A percentile compares a stretch with the other conserved stretches of the same genome.
These are phyloP conservation scores for Drosophila greeni DNA, from an alignment of 2,888 invertebrate species.

Conservation along the genomic window DNA sequence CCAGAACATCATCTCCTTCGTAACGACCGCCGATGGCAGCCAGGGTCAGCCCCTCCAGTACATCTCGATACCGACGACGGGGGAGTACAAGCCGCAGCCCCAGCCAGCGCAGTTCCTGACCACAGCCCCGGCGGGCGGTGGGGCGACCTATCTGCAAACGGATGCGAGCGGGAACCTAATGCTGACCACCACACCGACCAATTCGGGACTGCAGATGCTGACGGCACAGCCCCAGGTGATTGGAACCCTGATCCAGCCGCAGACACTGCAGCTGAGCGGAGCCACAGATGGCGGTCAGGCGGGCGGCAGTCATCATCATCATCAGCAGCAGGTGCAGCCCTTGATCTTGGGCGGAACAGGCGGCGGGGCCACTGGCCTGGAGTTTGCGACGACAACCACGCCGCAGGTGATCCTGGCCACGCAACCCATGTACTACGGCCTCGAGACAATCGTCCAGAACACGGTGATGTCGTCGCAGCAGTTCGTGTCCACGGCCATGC, in stretches of 20 bases:
- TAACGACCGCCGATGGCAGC: constrained; percentile 75
- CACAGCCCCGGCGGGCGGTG: constrained; percentile 76
- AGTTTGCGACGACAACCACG: constrained; percentile 67
- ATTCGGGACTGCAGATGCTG: constrained; percentile 81
- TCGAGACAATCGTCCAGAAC: constrained; percentile 92
- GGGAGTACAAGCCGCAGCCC: constrained; percentile 80
- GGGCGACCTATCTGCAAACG: constrained; percentile 82
- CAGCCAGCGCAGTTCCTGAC: constrained; percentile 61
- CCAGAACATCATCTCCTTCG: constrained; percentile 80
- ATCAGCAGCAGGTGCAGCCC: constrained; percentile 49
- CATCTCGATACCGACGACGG: constrained; percentile 82
- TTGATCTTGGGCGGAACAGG: constrained; percentile 66
- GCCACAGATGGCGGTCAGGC: constrained; percentile 51
- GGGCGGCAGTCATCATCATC: constrained; percentile 49
- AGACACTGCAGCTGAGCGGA: constrained; percentile 81
- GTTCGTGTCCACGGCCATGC: constrained; percentile 89
- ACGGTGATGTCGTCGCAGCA: constrained; percentile 94
- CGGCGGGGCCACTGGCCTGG: constrained; percentile 56
- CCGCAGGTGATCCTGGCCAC: constrained; percentile 82
- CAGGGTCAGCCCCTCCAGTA: constrained; percentile 86
- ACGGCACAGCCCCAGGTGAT: constrained; percentile 82
- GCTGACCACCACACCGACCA: constrained; percentile 80
- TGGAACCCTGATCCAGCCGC: constrained; percentile 83
- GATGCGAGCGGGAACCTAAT: constrained; percentile 82
- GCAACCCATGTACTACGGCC: constrained; percentile 89